Conservation (phyloP, 2,797 vertebrate genomes). For the Streptopelia turtur region DNA sequence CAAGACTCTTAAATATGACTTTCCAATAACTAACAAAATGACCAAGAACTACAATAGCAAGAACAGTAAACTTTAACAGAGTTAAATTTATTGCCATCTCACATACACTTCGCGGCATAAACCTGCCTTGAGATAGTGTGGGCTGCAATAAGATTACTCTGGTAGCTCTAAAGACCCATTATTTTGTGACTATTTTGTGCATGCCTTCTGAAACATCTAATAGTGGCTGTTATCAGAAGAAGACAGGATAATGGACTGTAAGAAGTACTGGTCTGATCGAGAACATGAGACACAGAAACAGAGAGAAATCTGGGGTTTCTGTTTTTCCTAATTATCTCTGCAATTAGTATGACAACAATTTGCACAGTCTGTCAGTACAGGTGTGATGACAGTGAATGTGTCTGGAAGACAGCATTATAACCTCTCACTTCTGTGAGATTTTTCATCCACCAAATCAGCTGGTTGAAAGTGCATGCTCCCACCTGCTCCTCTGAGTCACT, state of each 20-base stretch:
- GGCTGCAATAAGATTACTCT: background rate
- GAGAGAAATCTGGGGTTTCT: background rate
- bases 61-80: background rate
- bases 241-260: background rate
- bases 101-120: background rate
- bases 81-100: background rate
- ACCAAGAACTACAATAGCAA: background rate
- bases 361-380: background rate
- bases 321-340: background rate
- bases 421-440: background rate
- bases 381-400: background rate
- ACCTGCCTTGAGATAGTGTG: background rate
- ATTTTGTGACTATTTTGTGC: background rate
- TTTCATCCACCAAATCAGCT: conserved; percentile 4
- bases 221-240: background rate
- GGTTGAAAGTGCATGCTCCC: background rate
- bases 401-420: background rate
- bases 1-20: background rate
- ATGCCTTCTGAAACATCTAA: background rate
- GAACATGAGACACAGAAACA: background rate
- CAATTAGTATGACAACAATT: background rate
- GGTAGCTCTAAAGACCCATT: background rate
- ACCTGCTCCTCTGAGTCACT: conserved; percentile 16
- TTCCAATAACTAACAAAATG: background rate
- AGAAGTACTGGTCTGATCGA: background rate